Evolutionary conservation across 2,888 invertebrate species (phyloP).

Genomic region (Camponotus fellah): DNA sequence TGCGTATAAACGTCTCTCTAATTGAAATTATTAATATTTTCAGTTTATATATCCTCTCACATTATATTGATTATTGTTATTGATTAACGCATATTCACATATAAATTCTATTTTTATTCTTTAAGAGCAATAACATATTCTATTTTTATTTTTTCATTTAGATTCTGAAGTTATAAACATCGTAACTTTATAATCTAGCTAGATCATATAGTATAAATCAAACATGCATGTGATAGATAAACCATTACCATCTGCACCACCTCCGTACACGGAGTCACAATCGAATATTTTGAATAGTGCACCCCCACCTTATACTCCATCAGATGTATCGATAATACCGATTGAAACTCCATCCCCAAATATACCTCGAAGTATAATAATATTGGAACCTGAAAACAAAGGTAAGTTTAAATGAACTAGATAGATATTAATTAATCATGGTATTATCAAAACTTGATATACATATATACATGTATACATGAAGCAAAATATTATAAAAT

Average conservation of each 20-base stretch:
- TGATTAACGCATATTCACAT: background rate
- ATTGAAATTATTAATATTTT: background rate
- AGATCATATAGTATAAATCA: constrained; percentile 31
- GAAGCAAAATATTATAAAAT: background rate
- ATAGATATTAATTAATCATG: background rate
- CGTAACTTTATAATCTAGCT: background rate
- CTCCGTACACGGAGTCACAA: constrained; percentile 50
- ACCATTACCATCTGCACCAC: constrained; percentile 37
- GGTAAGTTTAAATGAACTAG: constrained; percentile 35
- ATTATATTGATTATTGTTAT: background rate
- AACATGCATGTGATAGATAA: constrained; percentile 32
- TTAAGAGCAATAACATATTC: background rate
- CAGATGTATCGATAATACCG: background rate
- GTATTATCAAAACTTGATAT: background rate
- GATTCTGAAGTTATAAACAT: background rate
- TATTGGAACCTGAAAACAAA: background rate
- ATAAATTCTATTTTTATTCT: background rate
- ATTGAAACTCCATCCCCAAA: background rate
- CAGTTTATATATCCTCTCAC: background rate
- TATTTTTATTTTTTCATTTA: background rate
- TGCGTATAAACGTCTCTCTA: background rate
- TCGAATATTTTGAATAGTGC: constrained; percentile 5
- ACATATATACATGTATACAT: background rate
- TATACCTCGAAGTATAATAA: background rate
- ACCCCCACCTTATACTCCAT: background rate